Evolutionary conservation across 2,888 invertebrate genomes (phyloP), one percentile per base, ranked within the genome.

Genomic region (Sclerodermus sp.): DNA sequence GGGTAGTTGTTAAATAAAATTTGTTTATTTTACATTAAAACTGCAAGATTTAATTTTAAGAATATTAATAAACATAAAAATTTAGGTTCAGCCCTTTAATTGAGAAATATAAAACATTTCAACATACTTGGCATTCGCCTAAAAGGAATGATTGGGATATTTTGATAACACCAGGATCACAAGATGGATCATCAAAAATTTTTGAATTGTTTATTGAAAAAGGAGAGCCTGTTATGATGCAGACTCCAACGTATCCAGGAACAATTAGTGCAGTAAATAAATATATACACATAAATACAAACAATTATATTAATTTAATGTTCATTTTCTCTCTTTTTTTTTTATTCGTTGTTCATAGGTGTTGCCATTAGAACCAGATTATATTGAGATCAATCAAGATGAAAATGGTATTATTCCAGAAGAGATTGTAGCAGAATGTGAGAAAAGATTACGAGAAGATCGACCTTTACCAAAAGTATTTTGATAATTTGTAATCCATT

Each of bases 181-280:
- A 90, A 72, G 89, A 91, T 67, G 91, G 86, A 1, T 84, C 90
- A 51, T 85, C 85, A 74, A 88, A 87, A 73, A 81, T 87, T 31
- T 81, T 90, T 40, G 89, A 91, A 57, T 82, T 90, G 79, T 71
- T 87, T 31, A 63, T 91, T 1, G 82, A 85, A 34, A 82, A 82
- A 1, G 88, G 87, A 0, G 88, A 90, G 57, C 82, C 87, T 0
- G 78, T 91, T 8, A 71, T 91, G 54, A 81, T 88, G 10, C 87
- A 87, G 47, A 81, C 84, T 63, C 90, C 86, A 2, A 77, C 86
- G 0, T 91, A 90, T 68, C 80, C 88, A 0, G 90, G 89, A 13
- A 80, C 85, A 4, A 81, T 82, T 6, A 72, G 73, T 9, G 68
- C 77, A 57, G 81, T 81, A 66, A 67, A 38, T n/a, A 16, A 6